Base-by-base conservation (phyloP, 2,888 invertebrate species). In the Melanophora roralis region DNA sequence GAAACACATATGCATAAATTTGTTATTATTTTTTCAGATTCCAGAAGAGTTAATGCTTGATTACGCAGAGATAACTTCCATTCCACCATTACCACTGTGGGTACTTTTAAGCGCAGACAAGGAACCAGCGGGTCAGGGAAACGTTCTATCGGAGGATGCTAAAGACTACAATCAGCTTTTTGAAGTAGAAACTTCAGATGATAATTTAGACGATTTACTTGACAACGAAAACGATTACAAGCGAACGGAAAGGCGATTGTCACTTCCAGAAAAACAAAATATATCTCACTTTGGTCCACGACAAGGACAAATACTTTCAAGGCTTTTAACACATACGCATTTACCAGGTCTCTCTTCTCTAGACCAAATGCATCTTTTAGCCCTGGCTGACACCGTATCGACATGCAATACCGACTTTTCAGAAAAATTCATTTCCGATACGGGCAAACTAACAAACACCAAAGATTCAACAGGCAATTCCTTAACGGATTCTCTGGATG, bases 351-450 rank as follows among this genome's bases (percentile, higher is more conserved):
- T 98, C 43, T 97, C 97, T 3, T 98, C 98, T 83, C 92, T 99
- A 67, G 99, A 99, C 90, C 99, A 99, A 90, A 99, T 99, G 99
- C 99, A 99, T 90, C 92, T 99, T 78, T 90, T 99, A n/a, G 99
- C 99, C 1, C 90, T 99, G 78, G 99, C 99, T 11, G 99, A 99
- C 86, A 99, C 99, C 0, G 98, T 99, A 0, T 96, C 97, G 0
- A 97, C 97, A 0, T 97, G 97, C 85, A 96, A 97, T 85, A 95
- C 95, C 0, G 96, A 96, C 86, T 94, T 96, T 85, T 96, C 96
- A 0, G 96, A 97, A 87, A 91, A 95, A 74, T 94, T 96, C 85
- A 93, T 93, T 1, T 93, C 93, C 23, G 93, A 93, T 85, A 92
- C 93, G 0, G 93, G 94, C 1, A 94, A 94, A 86, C 92, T 91